phyloP scores from a whole-genome alignment of 37 sponge, comb jelly and placozoan species.

The Geodia barretti region DNA sequence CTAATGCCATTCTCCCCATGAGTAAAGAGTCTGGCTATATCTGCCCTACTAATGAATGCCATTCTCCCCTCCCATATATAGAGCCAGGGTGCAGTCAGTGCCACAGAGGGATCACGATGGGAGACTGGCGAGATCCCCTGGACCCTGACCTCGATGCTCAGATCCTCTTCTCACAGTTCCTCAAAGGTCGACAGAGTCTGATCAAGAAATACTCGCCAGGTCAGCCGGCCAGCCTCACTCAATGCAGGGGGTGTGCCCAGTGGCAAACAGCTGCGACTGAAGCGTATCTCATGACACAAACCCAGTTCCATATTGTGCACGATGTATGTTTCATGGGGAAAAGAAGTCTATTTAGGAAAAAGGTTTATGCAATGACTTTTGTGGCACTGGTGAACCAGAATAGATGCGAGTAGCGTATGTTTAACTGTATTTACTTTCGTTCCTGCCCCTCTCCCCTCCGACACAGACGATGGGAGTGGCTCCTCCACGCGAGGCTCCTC shows the following conservation, averaged over 20 bases:
- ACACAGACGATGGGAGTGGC: conserved; percentile 13
- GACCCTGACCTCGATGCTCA: conserved; percentile 94
- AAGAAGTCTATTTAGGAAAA: neutral
- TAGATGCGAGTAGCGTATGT: neutral
- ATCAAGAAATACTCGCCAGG: conserved; percentile 31
- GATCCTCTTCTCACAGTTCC: conserved; percentile 85
- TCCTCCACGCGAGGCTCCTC: conserved; percentile 27
- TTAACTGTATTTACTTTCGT: neutral
- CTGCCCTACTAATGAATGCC: neutral
- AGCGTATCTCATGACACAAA: neutral
- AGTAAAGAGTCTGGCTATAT: too few species aligned
- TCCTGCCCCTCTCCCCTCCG: neutral
- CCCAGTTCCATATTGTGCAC: neutral
- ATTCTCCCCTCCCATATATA: neutral
- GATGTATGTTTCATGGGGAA: neutral
- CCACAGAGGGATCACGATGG: conserved; percentile 85
- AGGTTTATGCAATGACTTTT: neutral
- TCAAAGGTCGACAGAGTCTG: conserved; percentile 41
- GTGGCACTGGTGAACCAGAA: neutral
- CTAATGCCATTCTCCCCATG: too few species aligned
- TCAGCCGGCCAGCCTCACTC: neutral
- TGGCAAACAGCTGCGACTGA: too few species aligned
- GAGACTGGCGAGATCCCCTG: conserved; percentile 97
- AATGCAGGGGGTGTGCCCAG: too few species aligned
- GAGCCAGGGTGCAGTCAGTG: conserved; percentile 87